Conservation (phyloP, 2,797 vertebrate species). For the Leptatherina wallacei region DNA sequence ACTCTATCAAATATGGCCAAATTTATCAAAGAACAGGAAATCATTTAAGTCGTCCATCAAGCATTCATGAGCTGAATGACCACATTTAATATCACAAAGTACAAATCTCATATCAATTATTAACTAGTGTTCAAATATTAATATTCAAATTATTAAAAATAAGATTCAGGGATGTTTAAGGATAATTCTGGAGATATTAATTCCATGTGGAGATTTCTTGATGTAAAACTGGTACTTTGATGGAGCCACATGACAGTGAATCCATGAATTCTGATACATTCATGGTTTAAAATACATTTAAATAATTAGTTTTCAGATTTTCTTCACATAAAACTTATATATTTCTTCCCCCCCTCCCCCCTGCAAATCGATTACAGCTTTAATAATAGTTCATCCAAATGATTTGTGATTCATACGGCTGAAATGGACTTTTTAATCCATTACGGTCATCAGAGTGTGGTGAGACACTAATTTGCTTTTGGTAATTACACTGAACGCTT, state of each 20-base stretch:
- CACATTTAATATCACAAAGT: constrained; percentile 4
- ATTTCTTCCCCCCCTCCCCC: background rate
- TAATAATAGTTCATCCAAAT: constrained; percentile 3
- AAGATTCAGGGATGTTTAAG: background rate
- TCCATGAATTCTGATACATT: background rate
- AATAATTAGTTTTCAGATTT: constrained; percentile 10
- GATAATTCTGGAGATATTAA: background rate
- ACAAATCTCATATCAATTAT: background rate
- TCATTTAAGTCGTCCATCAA: constrained; percentile 2
- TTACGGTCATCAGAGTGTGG: constrained; percentile 10
- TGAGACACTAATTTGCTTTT: constrained; percentile 18
- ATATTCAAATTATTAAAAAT: background rate
- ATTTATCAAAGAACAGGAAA: constrained; percentile 1
- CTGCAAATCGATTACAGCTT: constrained; percentile 13
- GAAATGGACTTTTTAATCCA: constrained; percentile 17
- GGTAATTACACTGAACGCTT: background rate
- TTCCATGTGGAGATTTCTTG: background rate
- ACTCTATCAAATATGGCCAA: background rate
- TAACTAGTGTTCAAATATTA: background rate
- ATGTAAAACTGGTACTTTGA: background rate
- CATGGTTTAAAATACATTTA: constrained; percentile 2
- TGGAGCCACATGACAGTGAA: background rate
- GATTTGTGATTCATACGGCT: constrained; percentile 6
- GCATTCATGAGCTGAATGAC: background rate
- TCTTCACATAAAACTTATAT: background rate